Evolutionary conservation across 2,797 vertebrate species (phyloP), one percentile per base, ranked within the genome.

Genomic region (Channallabes apus): DNA sequence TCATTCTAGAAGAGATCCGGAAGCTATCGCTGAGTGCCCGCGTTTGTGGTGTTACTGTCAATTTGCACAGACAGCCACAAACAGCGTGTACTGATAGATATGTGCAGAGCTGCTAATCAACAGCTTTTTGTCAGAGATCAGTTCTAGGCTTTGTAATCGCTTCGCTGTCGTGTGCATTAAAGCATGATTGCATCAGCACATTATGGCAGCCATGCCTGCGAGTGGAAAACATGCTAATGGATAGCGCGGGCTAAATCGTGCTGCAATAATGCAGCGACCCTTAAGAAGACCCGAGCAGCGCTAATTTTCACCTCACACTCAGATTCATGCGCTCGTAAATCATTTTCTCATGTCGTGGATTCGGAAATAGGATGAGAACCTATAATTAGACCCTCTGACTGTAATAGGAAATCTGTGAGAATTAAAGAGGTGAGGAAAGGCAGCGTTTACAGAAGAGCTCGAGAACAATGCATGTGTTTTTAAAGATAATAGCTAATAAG

Each of bases 161-260:
- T 83, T 77, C 79, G 75, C 82, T 64, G 29, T 83, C 76, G 80
- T 41, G 80, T 79, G 77, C 89, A 88, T 90, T 87, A 92, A 92
- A 90, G 88, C 76, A 35, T 18, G 80, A 90, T 91, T 90, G 91
- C 86, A 89, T 93, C 85, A 88, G 89, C 87, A 91, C 85, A 90
- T 93, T 90, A 92, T 88, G 85, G 69, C 67, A 78, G 29, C 35
- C 79, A 85, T n/a, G 88, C 89, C 89, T 90, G 89, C 86, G 86
- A 91, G 86, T 32, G 90, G 85, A 89, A 89, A 91, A 90, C 72
- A 90, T 89, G 88, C 89, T 92, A 92, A 93, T 91, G 90, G 90
- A 92, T 91, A 86, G 89, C 82, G 86, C 1, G 14, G 69, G 89
- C 86, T 88, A 91, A 91, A 92, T 91, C 88, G 89, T 82, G 85